These are phyloP conservation scores for Lophura nycthemera DNA, from an alignment of 2,113 vertebrate genomes.

Conservation along the genomic window DNA sequence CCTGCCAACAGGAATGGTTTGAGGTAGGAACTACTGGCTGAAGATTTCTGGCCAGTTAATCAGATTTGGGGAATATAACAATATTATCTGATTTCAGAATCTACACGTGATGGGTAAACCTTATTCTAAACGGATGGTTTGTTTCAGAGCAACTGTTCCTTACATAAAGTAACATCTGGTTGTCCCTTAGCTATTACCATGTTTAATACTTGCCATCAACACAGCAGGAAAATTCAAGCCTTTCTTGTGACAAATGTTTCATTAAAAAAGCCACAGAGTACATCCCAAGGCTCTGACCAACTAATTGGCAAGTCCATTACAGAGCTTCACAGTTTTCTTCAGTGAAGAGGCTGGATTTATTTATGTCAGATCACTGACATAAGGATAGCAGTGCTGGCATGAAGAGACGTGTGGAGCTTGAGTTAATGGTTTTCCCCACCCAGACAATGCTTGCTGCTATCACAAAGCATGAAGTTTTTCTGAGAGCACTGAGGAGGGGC, in stretches of 20 bases:
- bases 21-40: background rate
- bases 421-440: background rate
- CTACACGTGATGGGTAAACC: background rate
- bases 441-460: background rate
- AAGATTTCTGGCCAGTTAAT: background rate
- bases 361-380: background rate
- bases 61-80: background rate
- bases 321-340: background rate
- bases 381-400: background rate
- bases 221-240: background rate
- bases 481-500: background rate
- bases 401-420: background rate
- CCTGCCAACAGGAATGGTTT: background rate
- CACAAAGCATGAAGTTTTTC: background rate
- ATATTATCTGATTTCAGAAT: background rate
- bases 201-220: background rate
- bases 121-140: background rate
- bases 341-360: background rate
- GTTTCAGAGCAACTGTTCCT: background rate
- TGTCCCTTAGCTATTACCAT: background rate
- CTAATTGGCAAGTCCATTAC: background rate
- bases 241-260: background rate
- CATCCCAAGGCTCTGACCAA: background rate
- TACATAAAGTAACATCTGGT: slow-evolving; percentile 12
- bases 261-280: background rate